Evolutionary conservation across 1,140 invertebrate species (phyloP).

Genomic region (Diorhabda carinulata): DNA sequence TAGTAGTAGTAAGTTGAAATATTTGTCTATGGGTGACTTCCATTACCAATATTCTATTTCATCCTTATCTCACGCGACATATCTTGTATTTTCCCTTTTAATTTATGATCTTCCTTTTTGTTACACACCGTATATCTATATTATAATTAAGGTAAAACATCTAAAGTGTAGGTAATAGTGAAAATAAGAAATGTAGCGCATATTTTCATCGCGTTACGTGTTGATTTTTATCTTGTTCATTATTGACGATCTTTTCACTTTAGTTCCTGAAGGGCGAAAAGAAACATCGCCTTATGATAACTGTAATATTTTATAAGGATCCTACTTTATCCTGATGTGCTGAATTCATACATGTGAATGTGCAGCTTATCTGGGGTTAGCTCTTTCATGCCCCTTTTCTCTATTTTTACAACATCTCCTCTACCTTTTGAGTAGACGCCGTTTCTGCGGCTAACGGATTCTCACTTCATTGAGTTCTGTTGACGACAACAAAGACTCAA

Average conservation of each 20-base stretch:
- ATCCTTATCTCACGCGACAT: too few relatives aligned
- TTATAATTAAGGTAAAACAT: too few relatives aligned
- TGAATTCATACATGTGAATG: conserved; percentile 50
- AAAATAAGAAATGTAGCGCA: too few relatives aligned
- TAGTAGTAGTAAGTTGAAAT: too few relatives aligned
- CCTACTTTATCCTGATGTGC: conserved; percentile 45
- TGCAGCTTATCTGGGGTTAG: conserved; percentile 45
- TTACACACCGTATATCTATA: too few relatives aligned
- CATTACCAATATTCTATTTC: too few relatives aligned
- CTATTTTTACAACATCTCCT: conserved; percentile 41
- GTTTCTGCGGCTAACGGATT: conserved; percentile 11
- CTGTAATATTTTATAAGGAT: conserved; percentile 20
- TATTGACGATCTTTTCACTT: conserved; percentile 6
- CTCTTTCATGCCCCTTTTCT: conserved; percentile 37
- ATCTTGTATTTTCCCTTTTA: too few relatives aligned
- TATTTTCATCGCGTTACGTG: background rate
- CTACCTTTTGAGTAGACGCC: conserved; percentile 19
- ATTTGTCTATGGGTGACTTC: too few relatives aligned
- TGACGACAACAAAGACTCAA: background rate
- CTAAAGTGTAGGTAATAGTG: too few relatives aligned
- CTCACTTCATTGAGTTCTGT: conserved; percentile 2
- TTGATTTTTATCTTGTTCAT: conserved; percentile 4
- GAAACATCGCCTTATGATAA: conserved; percentile 14
- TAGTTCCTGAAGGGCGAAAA: background rate
- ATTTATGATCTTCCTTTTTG: too few relatives aligned